Conservation (phyloP, 2,113 vertebrate species). For the Cepphus grylle region DNA sequence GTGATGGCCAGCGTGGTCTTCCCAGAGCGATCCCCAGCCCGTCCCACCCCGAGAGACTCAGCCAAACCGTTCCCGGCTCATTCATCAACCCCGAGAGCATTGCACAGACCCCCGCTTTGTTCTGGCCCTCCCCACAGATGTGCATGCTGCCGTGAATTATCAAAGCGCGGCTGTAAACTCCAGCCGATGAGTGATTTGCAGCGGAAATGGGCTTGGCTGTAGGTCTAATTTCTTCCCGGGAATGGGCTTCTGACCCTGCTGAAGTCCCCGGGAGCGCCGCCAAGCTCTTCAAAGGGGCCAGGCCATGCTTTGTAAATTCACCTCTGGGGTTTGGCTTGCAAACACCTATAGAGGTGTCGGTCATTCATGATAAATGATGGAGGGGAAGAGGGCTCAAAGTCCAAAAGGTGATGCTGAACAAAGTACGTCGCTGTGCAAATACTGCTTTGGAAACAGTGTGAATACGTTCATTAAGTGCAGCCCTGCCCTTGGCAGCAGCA, state of each 20-base stretch:
- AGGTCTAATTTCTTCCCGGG: background rate
- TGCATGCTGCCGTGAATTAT: background rate
- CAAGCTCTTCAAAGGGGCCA: constrained; percentile 11
- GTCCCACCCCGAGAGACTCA: background rate
- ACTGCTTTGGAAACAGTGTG: background rate
- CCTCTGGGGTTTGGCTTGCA: background rate
- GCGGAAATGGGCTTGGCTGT: constrained; percentile 8
- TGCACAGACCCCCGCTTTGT: background rate
- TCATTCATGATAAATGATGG: background rate
- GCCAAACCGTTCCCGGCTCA: background rate
- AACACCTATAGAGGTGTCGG: background rate
- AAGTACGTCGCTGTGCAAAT: background rate
- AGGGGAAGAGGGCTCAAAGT: background rate
- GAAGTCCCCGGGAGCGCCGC: background rate
- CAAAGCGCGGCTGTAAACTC: background rate
- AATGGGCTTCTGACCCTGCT: background rate
- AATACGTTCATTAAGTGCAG: background rate
- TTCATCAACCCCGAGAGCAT: background rate
- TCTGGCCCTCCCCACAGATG: background rate
- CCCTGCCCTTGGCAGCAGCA: background rate
- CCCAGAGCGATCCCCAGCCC: background rate
- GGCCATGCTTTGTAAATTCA: background rate
- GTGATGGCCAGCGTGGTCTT: background rate
- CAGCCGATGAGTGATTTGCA: background rate
- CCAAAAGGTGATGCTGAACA: background rate